phyloP scores from a whole-genome alignment of 1,140 invertebrate species.

The Elysia chlorotica region DNA sequence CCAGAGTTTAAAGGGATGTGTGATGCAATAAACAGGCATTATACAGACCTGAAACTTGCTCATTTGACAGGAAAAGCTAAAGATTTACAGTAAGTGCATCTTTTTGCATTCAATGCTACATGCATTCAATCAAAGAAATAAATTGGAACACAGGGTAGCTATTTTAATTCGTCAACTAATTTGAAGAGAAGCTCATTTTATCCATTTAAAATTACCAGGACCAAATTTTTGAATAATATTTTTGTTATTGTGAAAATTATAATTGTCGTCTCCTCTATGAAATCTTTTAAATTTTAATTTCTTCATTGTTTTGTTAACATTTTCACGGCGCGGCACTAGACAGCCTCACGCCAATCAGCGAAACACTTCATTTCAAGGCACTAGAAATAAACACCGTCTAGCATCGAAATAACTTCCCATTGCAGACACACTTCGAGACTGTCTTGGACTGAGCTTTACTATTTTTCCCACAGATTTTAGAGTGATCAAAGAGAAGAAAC shows the following conservation, averaged over 20 bases:
- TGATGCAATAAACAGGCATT: slow-evolving; percentile 45
- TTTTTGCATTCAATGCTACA: background rate
- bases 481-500: too few relatives aligned
- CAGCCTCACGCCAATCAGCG: too few relatives aligned
- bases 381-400: too few relatives aligned
- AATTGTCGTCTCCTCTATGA: background rate
- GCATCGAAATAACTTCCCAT: too few relatives aligned
- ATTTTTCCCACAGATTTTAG: too few relatives aligned
- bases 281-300: background rate
- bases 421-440: too few relatives aligned
- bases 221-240: background rate
- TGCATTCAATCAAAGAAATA: background rate
- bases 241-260: background rate
- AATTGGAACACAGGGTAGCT: background rate
- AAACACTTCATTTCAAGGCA: too few relatives aligned
- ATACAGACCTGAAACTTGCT: slow-evolving; percentile 45
- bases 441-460: too few relatives aligned
- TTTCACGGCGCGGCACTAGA: too few relatives aligned
- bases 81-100: slow-evolving; percentile 44
- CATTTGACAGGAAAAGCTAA: slow-evolving; percentile 53
- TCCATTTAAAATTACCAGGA: background rate
- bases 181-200: background rate
- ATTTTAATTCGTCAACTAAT: background rate
- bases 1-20: slow-evolving; percentile 51
- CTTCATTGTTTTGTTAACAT: too few relatives aligned